Evolutionary conservation across 2,888 invertebrate genomes (phyloP), one percentile per base, ranked within the genome.

Genomic region (Odontothrips loti): DNA sequence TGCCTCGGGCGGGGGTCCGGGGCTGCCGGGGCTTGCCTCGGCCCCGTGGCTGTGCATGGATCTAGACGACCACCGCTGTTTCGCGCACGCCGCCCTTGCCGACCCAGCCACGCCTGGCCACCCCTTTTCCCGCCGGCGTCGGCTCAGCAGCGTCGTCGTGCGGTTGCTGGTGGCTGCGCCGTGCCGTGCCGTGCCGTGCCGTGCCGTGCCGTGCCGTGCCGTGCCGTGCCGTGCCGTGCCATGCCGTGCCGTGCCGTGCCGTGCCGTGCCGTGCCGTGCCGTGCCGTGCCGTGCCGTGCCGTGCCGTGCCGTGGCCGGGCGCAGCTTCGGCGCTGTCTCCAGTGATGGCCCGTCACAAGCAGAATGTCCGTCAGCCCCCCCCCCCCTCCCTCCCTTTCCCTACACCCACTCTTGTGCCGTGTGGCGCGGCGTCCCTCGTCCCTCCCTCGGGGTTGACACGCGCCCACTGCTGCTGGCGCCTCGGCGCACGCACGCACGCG

Each of bases 311-410:
- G 15, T 10, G 58, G 58, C 58, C 34, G 58, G 15, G 58, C 15
- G 58, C n/a, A 15, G 20, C 58, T 23, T 23, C 68, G 68, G 23
- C 27, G 68, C 68, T 27, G 68, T 27, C 68, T 75, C 68, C 68
- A 27, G 68, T 75, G 68, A 75, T 75, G 68, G 68, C 68, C 68
- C 68, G 68, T 75, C 68, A 75, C 68, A 12, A 11, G 68, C 68
- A 75, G 68, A 75, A 75, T 75, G 68, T 75, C 68, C 68, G 68
- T 75, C 68, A 75, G 12, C 12, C 68, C 68, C 27, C 12, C 8
- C 68, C 68, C 2, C 68, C 10, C 68, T 27, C 27, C 27, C 23
- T 9, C 68, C 23, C 63, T 15, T 23, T 11, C 68, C 68, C 11
- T 11, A 6, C n/a, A 4, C 10, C 68, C 68, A n/a, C 20, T n/a